Percentiles rank a stretch among this genome's conserved stretches.
Conservation (phyloP, 2,888 invertebrate species). For the Apoda limacodes region DNA sequence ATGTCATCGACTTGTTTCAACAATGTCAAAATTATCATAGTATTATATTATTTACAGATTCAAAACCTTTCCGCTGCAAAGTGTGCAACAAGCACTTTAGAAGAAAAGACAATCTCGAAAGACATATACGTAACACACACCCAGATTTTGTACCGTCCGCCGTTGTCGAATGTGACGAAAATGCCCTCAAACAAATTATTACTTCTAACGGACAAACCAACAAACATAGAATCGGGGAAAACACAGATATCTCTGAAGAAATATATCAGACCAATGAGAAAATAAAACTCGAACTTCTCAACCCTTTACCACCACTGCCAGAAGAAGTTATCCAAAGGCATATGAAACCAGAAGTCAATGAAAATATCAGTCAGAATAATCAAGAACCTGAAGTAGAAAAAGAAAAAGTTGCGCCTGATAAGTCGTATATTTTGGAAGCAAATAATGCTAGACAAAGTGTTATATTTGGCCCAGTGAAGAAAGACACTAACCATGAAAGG, state of each 20-base stretch:
- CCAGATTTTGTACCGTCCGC: conserved; percentile 52
- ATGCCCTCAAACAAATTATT: conserved; percentile 32
- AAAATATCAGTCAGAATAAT: conserved; percentile 15
- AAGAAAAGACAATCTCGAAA: conserved; percentile 81
- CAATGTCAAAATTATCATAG: too few relatives aligned
- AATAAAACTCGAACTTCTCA: conserved; percentile 28
- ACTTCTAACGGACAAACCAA: conserved; percentile 12
- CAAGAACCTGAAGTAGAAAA: conserved; percentile 4
- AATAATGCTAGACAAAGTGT: conserved; percentile 59
- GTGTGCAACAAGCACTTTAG: conserved; percentile 78
- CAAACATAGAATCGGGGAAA: conserved; percentile 3
- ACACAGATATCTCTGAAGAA: conserved; percentile 1
- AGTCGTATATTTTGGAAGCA: conserved; percentile 53
- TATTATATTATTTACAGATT: conserved; percentile 67
- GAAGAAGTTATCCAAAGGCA: conserved; percentile 45
- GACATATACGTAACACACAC: conserved; percentile 83
- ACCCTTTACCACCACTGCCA: conserved; percentile 49
- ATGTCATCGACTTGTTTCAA: too few relatives aligned
- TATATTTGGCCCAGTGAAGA: conserved; percentile 39
- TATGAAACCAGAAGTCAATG: conserved; percentile 24
- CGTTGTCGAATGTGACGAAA: conserved; percentile 44
- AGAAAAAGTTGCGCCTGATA: conserved; percentile 28
- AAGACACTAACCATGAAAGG: conserved; percentile 27
- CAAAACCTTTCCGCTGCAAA: conserved; percentile 77
- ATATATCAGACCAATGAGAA: conserved; percentile 11